Conservation (phyloP, 2,888 invertebrate genomes). For the Eugnorisma glareosa region DNA sequence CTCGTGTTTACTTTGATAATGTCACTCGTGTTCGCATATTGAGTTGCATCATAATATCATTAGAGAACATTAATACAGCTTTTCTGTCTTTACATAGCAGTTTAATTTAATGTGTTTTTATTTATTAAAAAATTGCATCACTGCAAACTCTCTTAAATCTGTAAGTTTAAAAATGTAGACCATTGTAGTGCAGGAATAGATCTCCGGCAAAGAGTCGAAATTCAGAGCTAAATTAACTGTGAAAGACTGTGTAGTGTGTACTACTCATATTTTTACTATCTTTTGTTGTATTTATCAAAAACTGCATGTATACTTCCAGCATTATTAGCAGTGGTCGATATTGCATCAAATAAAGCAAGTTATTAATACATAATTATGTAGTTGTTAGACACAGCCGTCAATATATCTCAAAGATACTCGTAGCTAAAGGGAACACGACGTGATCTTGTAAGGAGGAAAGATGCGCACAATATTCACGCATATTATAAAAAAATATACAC, state of each 20-base stretch:
- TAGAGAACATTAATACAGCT: background rate
- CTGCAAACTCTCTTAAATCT: background rate
- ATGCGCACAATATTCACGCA: constrained; percentile 8
- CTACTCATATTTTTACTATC: background rate
- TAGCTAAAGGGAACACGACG: constrained; percentile 9
- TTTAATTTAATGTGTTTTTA: background rate
- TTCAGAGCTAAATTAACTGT: background rate
- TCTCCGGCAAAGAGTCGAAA: background rate
- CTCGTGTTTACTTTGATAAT: constrained; percentile 47
- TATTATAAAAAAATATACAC: constrained; percentile 32
- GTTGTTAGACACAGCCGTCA: background rate
- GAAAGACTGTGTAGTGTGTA: background rate
- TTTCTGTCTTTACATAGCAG: background rate
- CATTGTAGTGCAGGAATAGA: background rate
- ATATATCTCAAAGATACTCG: background rate
- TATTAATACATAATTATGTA: background rate
- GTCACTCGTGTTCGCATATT: constrained; percentile 6
- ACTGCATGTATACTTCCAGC: background rate
- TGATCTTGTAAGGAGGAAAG: constrained; percentile 8
- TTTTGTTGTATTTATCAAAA: background rate
- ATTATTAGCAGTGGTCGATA: background rate
- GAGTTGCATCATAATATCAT: constrained; percentile 21
- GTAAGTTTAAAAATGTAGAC: background rate
- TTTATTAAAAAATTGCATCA: background rate
- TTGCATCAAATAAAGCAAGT: background rate